Base-by-base conservation (phyloP, 1,140 invertebrate genomes). In the Procambarus virginalis region DNA sequence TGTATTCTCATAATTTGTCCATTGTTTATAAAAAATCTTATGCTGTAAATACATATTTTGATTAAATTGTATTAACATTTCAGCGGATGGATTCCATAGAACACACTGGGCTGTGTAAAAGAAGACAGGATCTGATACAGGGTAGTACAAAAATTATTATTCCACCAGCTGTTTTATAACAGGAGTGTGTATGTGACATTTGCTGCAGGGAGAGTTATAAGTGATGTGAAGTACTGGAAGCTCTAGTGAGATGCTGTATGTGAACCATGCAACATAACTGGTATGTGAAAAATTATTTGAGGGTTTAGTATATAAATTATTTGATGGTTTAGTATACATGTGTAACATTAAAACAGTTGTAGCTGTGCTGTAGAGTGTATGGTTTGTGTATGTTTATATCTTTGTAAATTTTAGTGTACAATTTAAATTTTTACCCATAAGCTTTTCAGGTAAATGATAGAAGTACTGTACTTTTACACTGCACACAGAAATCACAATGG, bases 21-120 rank as follows among this genome's bases (percentile, higher is more conserved):
- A 34, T 34, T 34, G 34, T 34, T 34, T 34, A 34, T 34, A 34
- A 34, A 34, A 34, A 34, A 34, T 34, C 34, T 34, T 34, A 34
- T 34, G 34, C 34, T 34, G 34, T 34, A 34, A 34, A 34, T 34
- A 34, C 34, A 34, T 34, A 34, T 34, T 34, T 34, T 34, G 34
- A 34, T 34, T 34, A 34, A 34, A 34, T 77, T 22, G 3, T 48
- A 49, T 49, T 49, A 34, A 45, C 20, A 12, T 86, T 78, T 78
- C 85, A 87, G 85, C 76, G 79, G 85, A 86, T 79, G 85, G 85
- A 45, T 87, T 87, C 60, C 85, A 87, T 80, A 58, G 85, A 60
- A 87, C 85, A 48, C 85, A 87, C 22, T 87, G 85, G 85, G 85
- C 85, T n/a, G 85, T 87, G 22, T 87, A 86, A 49, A 68, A 49